Evolutionary conservation across 1,140 invertebrate species (phyloP).

Genomic region (Physella acuta): DNA sequence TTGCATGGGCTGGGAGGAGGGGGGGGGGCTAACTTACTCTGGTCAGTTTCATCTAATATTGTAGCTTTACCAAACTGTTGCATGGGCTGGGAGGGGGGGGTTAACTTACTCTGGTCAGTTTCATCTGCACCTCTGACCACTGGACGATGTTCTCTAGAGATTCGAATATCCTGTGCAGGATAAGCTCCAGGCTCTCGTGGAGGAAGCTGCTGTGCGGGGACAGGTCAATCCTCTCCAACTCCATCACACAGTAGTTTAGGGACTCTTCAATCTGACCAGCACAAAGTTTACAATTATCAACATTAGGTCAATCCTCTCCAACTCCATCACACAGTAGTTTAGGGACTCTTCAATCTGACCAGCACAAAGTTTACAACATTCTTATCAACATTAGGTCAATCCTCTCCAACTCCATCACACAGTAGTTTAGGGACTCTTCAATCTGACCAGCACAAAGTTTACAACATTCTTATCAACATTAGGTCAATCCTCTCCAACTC

Average conservation of each 20-base stretch:
- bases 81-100: too few species aligned
- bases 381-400: background rate
- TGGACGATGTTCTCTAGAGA: slow-evolving; percentile 13
- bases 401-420: background rate
- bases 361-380: background rate
- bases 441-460: background rate
- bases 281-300: too few species aligned
- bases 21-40: too few species aligned
- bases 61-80: too few species aligned
- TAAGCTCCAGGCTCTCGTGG: slow-evolving; percentile 1
- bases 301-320: background rate
- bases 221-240: slow-evolving; percentile 20
- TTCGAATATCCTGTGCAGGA: slow-evolving; percentile 15
- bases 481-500: too few species aligned
- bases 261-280: slow-evolving; percentile 17
- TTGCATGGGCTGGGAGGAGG: too few species aligned
- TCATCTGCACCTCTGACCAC: slow-evolving; percentile 19
- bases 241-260: slow-evolving; percentile 22
- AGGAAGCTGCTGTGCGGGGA: slow-evolving; percentile 18
- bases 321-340: background rate
- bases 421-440: background rate
- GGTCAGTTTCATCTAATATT: too few species aligned
- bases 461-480: too few species aligned
- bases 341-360: background rate
- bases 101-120: slow-evolving; percentile 18